Percentiles rank a stretch among this genome's conserved stretches.
These are phyloP conservation scores for Orussus abietinus DNA, from an alignment of 1,140 invertebrate genomes.

Conservation along the genomic window DNA sequence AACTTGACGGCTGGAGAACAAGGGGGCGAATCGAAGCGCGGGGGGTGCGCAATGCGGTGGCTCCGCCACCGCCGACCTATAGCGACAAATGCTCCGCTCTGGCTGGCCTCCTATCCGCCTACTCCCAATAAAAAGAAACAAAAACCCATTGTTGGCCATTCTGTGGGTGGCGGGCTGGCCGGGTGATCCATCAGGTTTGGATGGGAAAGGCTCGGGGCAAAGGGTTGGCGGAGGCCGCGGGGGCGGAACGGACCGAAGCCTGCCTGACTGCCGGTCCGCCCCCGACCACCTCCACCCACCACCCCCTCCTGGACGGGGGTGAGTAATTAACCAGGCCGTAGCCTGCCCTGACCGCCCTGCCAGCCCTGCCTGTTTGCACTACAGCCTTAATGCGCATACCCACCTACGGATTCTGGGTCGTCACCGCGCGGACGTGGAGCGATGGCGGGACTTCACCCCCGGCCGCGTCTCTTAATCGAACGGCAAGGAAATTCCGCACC, in stretches of 20 bases:
- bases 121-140: conserved; percentile 47
- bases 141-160: conserved; percentile 49
- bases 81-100: conserved; percentile 36
- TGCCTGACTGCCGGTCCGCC: conserved; percentile 12
- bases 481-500: too few relatives aligned
- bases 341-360: conserved; percentile 14
- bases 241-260: conserved; percentile 14
- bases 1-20: conserved; percentile 34
- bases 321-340: conserved; percentile 43
- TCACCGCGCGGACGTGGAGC: too few relatives aligned
- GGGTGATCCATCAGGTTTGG: conserved; percentile 48
- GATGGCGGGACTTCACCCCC: too few relatives aligned
- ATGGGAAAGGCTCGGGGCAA: conserved; percentile 36
- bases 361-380: conserved; percentile 32
- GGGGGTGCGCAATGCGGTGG: conserved; percentile 12
- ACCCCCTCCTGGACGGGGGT: conserved; percentile 24
- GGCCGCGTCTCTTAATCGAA: too few relatives aligned
- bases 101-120: conserved; percentile 35
- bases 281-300: neutral
- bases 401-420: neutral
- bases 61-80: conserved; percentile 22
- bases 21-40: conserved; percentile 37
- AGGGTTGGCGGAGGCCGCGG: conserved; percentile 13
- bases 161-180: conserved; percentile 45
- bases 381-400: too few relatives aligned